Conservation (phyloP, 2,888 invertebrate genomes). For the Heterodera filipjevi region DNA sequence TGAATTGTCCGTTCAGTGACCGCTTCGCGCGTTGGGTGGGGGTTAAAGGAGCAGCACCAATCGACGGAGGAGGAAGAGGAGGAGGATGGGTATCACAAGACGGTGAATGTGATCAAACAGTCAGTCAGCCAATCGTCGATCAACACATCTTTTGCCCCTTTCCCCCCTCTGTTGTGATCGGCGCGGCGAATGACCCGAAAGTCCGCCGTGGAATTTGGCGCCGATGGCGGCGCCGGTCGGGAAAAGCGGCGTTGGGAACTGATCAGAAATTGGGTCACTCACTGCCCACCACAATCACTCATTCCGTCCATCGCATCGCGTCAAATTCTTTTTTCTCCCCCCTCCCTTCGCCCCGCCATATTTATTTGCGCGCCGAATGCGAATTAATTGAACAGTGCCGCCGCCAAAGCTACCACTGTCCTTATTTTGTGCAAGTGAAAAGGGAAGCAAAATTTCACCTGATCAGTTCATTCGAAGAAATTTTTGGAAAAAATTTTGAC, state of each 20-base stretch:
- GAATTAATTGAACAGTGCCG: conserved; percentile 1
- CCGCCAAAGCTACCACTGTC: neutral
- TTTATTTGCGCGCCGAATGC: neutral
- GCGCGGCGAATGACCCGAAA: conserved; percentile 4
- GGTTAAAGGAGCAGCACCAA: neutral
- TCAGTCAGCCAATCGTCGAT: too few species aligned
- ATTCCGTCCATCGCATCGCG: neutral
- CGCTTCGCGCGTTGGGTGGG: neutral
- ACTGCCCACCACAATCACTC: neutral
- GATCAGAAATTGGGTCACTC: neutral
- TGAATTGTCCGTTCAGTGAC: neutral
- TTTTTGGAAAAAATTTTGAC: too few species aligned
- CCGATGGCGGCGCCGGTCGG: neutral
- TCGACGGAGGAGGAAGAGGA: too few species aligned
- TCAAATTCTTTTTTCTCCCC: neutral
- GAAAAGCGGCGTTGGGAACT: neutral
- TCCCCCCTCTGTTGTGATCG: neutral
- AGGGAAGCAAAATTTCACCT: neutral
- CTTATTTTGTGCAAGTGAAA: neutral
- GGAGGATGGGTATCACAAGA: too few species aligned
- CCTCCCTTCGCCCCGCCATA: neutral
- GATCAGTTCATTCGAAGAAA: neutral
- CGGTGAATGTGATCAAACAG: too few species aligned
- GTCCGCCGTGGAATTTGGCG: neutral
- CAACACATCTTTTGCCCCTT: too few species aligned